Evolutionary conservation across 2,888 invertebrate genomes (phyloP).

Genomic region (Dioctria rufipes): DNA sequence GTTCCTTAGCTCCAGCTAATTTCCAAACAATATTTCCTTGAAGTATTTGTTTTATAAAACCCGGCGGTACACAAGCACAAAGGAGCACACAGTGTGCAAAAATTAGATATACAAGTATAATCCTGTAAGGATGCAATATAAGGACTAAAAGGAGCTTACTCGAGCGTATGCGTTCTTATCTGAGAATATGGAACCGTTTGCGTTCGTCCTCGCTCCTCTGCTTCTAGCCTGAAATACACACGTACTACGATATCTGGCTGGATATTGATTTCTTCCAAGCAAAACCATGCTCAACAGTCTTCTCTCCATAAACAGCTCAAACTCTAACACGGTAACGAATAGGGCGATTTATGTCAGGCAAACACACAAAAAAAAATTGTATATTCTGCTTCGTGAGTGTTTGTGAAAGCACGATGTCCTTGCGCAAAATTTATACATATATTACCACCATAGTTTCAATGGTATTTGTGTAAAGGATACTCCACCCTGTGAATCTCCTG

Average conservation of each 20-base stretch:
- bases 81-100: constrained; percentile 19
- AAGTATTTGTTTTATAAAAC: neutral
- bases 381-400: neutral
- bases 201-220: neutral
- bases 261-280: constrained; percentile 43
- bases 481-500: constrained; percentile 5
- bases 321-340: neutral
- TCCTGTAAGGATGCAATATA: constrained; percentile 37
- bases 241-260: constrained; percentile 19
- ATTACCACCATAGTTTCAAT: neutral
- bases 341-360: constrained; percentile 19
- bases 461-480: constrained; percentile 14
- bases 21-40: constrained; percentile 1
- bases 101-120: constrained; percentile 15
- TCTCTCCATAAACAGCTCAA: constrained; percentile 16
- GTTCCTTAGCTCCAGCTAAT: constrained; percentile 20
- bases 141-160: constrained; percentile 17
- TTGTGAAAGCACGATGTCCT: neutral
- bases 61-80: constrained; percentile 20
- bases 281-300: constrained; percentile 22
- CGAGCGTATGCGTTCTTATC: constrained; percentile 30
- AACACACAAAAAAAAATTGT: neutral
- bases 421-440: no score
- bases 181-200: neutral
- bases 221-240: neutral